Evolutionary conservation across 2,113 vertebrate species (phyloP).

Genomic region (Tricholaema leucomelas): DNA sequence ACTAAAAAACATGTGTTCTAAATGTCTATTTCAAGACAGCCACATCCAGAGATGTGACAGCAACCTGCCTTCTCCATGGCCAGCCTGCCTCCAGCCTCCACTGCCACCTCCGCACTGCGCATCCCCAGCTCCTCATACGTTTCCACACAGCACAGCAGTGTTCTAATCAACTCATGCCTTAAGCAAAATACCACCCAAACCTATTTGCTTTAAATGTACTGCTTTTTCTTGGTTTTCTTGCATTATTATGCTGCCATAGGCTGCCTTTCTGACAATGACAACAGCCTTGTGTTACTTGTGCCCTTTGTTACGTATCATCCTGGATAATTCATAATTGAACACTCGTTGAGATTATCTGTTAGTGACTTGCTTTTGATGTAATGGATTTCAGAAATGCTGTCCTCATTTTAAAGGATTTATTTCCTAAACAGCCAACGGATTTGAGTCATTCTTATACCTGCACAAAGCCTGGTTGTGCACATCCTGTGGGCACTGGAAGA

Average conservation of each 20-base stretch:
- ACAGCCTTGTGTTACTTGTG: not conserved
- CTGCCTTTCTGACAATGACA: not conserved
- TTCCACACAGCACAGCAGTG: not conserved
- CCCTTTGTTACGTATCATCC: not conserved
- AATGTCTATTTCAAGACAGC: rapidly evolving
- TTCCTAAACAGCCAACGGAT: not conserved
- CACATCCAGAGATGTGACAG: not conserved
- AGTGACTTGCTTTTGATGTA: conserved; percentile 3
- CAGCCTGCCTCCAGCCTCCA: not conserved
- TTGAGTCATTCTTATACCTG: not conserved
- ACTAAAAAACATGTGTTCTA: not conserved
- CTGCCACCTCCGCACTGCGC: rapidly evolving
- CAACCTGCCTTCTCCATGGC: rapidly evolving
- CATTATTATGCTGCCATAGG: not conserved
- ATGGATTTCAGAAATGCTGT: conserved; percentile 5
- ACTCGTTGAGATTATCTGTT: conserved; percentile 29
- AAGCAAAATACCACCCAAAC: not conserved
- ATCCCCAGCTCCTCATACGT: not conserved
- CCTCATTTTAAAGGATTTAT: conserved; percentile 12
- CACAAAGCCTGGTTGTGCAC: not conserved
- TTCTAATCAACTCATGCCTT: not conserved
- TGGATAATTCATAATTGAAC: conserved; percentile 26
- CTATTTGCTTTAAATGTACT: not conserved
- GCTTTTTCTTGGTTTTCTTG: not conserved
- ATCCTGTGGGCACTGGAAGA: not conserved